phyloP scores from a whole-genome alignment of 1,140 invertebrate species.

The Drosophila kohkoa region DNA sequence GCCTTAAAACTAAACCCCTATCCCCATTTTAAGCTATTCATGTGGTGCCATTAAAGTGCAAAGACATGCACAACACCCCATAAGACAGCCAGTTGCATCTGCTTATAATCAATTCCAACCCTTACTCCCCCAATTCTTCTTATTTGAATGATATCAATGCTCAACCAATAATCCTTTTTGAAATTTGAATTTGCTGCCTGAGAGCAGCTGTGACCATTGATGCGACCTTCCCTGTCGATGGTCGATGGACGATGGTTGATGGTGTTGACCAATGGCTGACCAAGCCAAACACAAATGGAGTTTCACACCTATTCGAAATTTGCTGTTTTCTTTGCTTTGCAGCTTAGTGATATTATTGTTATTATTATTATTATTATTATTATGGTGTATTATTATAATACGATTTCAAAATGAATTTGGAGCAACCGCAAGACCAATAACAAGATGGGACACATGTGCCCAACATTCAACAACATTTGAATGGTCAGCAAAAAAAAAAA shows the following conservation, averaged over 20 bases:
- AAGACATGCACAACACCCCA: background rate
- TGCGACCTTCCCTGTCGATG: conserved; percentile 1
- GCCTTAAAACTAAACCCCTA: background rate
- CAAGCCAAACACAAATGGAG: conserved; percentile 24
- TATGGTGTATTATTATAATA: conserved; percentile 70
- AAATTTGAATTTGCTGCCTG: conserved; percentile 61
- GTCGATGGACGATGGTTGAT: background rate
- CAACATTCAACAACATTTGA: conserved; percentile 44
- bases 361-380: conserved; percentile 74
- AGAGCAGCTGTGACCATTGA: conserved; percentile 57
- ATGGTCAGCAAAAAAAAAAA: conserved; percentile 65
- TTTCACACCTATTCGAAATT: conserved; percentile 73
- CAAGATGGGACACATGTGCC: conserved; percentile 66
- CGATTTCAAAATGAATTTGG: conserved; percentile 70
- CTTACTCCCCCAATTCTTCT: conserved; percentile 1
- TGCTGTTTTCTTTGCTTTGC: conserved; percentile 52
- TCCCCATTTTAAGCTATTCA: background rate
- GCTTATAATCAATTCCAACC: conserved; percentile 25
- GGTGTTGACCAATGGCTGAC: conserved; percentile 44
- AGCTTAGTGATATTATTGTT: conserved; percentile 57
- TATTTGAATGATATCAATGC: conserved; percentile 38
- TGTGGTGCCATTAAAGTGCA: background rate
- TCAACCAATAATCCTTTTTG: conserved; percentile 60
- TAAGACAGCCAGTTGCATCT: background rate
- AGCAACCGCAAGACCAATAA: conserved; percentile 42